These are phyloP conservation scores for Drosophila tani DNA, from an alignment of 1,140 invertebrate genomes.

Conservation along the genomic window DNA sequence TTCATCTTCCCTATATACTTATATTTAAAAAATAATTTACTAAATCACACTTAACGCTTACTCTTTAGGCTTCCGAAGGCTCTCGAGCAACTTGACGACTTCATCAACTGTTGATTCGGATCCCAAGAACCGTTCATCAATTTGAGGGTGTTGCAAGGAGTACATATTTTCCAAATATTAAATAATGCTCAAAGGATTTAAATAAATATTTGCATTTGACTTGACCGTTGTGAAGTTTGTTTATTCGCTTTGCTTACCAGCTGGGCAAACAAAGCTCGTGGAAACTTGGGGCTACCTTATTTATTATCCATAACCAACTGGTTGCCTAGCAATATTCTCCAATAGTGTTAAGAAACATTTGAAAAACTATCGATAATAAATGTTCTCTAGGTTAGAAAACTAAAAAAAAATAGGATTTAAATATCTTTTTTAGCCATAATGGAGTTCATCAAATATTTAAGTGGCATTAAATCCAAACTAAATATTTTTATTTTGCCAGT, in stretches of 20 bases:
- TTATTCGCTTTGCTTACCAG: constrained; percentile 22
- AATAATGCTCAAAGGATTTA: constrained; percentile 4
- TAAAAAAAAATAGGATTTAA: background rate
- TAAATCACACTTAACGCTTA: background rate
- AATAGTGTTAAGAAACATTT: background rate
- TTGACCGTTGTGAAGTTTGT: constrained; percentile 11
- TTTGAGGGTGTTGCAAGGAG: constrained; percentile 68
- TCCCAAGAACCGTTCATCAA: constrained; percentile 68
- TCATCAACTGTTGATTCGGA: constrained; percentile 76
- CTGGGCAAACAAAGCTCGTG: constrained; percentile 35
- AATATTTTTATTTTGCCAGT: constrained; percentile 18
- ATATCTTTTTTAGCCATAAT: background rate
- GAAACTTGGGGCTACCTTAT: constrained; percentile 26
- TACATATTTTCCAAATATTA: constrained; percentile 43
- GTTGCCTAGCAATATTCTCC: constrained; percentile 26
- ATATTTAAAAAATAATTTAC: background rate
- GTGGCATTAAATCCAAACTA: constrained; percentile 3
- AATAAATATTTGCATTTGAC: constrained; percentile 25
- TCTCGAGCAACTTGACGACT: constrained; percentile 71
- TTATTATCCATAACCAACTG: constrained; percentile 23
- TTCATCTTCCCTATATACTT: constrained; percentile 19
- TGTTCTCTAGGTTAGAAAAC: no score
- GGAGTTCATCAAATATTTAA: background rate
- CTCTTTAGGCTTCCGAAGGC: constrained; percentile 47
- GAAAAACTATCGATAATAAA: constrained; percentile 15